A percentile compares a stretch with the other conserved stretches of the same genome.
phyloP scores from a whole-genome alignment of 35 echinoderm and acorn worm genomes.

The Ophiothrix spiculata region DNA sequence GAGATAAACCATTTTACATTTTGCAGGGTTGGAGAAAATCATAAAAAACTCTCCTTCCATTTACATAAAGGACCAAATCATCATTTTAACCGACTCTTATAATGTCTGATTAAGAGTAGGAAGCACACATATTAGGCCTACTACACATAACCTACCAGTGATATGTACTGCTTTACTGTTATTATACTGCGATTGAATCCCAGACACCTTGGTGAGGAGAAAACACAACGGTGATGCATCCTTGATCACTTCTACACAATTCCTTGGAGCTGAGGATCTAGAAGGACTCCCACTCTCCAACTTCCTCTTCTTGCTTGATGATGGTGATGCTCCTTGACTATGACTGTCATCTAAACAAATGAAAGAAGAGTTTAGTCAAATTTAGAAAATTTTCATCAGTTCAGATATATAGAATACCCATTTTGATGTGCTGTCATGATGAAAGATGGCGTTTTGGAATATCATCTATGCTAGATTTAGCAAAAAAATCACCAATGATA shows the following conservation, averaged over 20 bases:
- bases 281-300: background rate
- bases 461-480: background rate
- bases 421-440: background rate
- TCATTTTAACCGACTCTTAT: background rate
- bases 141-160: conserved; percentile 44
- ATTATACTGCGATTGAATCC: conserved; percentile 65
- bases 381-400: background rate
- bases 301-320: conserved; percentile 44
- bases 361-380: background rate
- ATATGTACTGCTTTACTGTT: conserved; percentile 76
- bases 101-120: too few relatives aligned
- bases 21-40: too few relatives aligned
- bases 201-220: conserved; percentile 73
- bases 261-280: conserved; percentile 5
- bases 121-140: too few relatives aligned
- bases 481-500: background rate
- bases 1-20: too few relatives aligned
- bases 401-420: background rate
- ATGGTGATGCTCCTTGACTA: background rate
- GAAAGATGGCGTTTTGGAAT: background rate
- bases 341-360: background rate
- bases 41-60: too few relatives aligned
- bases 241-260: conserved; percentile 44
- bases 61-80: too few relatives aligned
- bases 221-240: conserved; percentile 65